These are phyloP conservation scores for Stichopus chloronotus DNA, from an alignment of 35 echinoderm and acorn worm genomes.

Conservation along the genomic window DNA sequence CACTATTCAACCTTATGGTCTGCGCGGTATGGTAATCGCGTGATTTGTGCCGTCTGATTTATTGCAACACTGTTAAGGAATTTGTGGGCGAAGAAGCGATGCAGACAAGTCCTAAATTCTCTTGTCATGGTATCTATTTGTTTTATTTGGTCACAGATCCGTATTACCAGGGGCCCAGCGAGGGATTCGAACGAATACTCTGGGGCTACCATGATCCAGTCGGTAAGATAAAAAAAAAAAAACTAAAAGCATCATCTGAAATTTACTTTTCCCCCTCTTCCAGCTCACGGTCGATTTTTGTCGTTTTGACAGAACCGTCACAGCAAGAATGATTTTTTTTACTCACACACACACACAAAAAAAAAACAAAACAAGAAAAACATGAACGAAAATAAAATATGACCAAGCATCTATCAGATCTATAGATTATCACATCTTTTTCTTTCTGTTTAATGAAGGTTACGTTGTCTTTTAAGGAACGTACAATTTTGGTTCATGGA, in stretches of 20 bases:
- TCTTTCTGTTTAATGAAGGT: too few relatives aligned
- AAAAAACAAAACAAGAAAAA: background rate
- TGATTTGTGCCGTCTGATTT: background rate
- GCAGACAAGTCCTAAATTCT: conserved; percentile 24
- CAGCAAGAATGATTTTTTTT: background rate
- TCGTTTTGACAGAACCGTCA: background rate
- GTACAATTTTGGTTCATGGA: too few relatives aligned
- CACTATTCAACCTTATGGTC: too few relatives aligned
- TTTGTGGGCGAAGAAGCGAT: background rate
- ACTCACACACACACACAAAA: too few relatives aligned
- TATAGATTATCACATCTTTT: too few relatives aligned
- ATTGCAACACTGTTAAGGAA: conserved; percentile 30
- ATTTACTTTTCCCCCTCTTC: background rate
- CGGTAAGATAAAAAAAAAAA: conserved; percentile 9
- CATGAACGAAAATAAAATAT: background rate
- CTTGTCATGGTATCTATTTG: conserved; percentile 45
- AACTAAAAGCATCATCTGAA: background rate
- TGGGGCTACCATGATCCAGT: conserved; percentile 56
- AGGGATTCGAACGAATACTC: conserved; percentile 49
- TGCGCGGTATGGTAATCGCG: too few relatives aligned
- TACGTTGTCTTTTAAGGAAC: too few relatives aligned
- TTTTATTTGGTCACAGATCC: conserved; percentile 59
- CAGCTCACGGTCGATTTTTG: background rate
- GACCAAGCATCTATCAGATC: too few relatives aligned
- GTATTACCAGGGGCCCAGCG: conserved; percentile 54